These are phyloP conservation scores for Grus americana DNA, from an alignment of 2,113 vertebrate genomes.

Conservation along the genomic window DNA sequence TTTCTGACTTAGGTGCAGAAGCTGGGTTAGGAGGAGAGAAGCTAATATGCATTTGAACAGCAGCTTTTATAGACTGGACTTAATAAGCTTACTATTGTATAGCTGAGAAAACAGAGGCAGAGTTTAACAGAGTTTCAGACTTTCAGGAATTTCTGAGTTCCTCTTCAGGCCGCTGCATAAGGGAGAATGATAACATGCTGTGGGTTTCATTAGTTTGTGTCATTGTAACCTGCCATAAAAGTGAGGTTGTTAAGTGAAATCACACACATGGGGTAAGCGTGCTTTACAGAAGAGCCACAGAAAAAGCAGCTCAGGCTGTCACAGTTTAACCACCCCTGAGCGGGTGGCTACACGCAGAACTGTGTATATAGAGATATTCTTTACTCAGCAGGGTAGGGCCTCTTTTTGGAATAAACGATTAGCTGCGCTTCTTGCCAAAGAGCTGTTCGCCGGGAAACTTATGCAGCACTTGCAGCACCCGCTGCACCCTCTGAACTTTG, in stretches of 20 bases:
- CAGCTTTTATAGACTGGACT: neutral
- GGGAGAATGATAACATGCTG: neutral
- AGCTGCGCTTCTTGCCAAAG: neutral
- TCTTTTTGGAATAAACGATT: constrained; percentile 37
- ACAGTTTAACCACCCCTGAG: neutral
- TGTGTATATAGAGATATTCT: neutral
- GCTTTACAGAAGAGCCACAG: neutral
- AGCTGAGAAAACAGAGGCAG: neutral
- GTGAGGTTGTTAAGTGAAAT: neutral
- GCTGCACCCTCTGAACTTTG: neutral
- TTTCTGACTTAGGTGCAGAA: neutral
- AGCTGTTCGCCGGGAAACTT: neutral
- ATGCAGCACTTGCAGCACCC: neutral
- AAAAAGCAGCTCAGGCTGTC: neutral
- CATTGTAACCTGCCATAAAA: neutral
- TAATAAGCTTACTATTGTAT: neutral
- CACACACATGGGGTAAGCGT: neutral
- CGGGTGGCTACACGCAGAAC: neutral
- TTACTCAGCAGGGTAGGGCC: neutral
- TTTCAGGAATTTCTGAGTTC: neutral
- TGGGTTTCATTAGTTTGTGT: neutral
- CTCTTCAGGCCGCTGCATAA: neutral
- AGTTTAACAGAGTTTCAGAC: neutral
- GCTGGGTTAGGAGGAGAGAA: neutral
- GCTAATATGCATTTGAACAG: neutral